Evolutionary conservation across 1,140 invertebrate species (phyloP).

Genomic region (Dinoponera quadriceps): DNA sequence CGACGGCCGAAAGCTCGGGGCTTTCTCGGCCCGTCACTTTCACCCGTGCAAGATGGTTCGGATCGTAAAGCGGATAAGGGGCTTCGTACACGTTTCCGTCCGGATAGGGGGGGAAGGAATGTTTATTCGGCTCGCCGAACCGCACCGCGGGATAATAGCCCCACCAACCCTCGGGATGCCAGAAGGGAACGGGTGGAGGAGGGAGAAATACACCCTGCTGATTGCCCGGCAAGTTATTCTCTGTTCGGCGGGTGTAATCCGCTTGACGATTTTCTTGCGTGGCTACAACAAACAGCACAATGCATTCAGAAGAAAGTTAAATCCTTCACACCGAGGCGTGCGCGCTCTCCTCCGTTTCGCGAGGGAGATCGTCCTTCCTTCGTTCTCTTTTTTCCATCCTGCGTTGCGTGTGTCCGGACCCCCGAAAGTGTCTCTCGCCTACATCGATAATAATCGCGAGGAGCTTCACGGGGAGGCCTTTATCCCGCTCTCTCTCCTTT

Average conservation of each 20-base stretch:
- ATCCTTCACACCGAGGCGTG: constrained; percentile 66
- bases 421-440: too few species aligned
- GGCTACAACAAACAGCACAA: constrained; percentile 85
- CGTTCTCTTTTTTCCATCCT: not conserved
- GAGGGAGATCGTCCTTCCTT: constrained; percentile 59
- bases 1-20: not conserved
- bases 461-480: too few species aligned
- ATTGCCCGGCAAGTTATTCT: constrained; percentile 82
- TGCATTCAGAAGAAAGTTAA: constrained; percentile 79
- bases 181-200: constrained; percentile 66
- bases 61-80: constrained; percentile 73
- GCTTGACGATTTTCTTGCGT: constrained; percentile 84
- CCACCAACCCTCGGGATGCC: constrained; percentile 78
- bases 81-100: constrained; percentile 65
- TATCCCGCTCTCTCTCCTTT: not conserved
- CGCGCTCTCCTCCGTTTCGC: constrained; percentile 60
- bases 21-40: not conserved
- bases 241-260: constrained; percentile 81
- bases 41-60: constrained; percentile 23
- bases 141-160: constrained; percentile 73
- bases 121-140: constrained; percentile 48
- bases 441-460: too few species aligned
- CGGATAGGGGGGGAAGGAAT: constrained; percentile 55
- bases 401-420: too few species aligned
- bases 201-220: constrained; percentile 79